These are phyloP conservation scores for Diadumene lineata DNA, from an alignment of 92 coral and sea anemone species.

Conservation along the genomic window DNA sequence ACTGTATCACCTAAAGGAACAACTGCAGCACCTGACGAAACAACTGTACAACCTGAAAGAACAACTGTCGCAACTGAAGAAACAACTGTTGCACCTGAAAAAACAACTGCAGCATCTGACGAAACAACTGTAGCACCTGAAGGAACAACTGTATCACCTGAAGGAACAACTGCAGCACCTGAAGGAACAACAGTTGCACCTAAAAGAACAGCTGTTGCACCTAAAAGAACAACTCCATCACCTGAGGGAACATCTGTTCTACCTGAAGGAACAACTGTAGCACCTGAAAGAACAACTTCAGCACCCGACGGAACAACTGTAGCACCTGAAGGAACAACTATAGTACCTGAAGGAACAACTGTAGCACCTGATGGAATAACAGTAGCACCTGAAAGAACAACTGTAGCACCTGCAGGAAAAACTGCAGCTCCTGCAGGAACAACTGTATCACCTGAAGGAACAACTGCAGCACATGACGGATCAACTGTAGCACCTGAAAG, in stretches of 20 bases:
- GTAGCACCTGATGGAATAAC: constrained; percentile 2
- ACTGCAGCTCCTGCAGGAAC: constrained; percentile 15
- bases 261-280: constrained; percentile 10
- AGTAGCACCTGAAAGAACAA: constrained; percentile 7
- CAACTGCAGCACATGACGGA: background rate
- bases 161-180: background rate
- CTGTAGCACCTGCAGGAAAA: background rate
- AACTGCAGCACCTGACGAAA: background rate
- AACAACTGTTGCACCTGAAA: constrained; percentile 10
- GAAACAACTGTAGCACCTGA: background rate
- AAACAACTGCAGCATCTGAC: background rate
- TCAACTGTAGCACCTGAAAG: background rate
- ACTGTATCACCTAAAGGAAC: background rate
- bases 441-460: background rate
- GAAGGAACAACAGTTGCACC: background rate
- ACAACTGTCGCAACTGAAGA: constrained; percentile 8
- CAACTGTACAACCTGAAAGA: background rate
- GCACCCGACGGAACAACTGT: background rate
- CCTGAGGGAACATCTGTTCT: background rate
- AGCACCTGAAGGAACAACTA: constrained; percentile 1
- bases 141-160: constrained; percentile 15
- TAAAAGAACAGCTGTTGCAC: no score
- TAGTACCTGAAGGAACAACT: background rate
- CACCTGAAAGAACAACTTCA: constrained; percentile 3
- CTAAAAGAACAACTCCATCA: background rate